Percentiles rank a stretch among this genome's conserved stretches.
These are phyloP conservation scores for Corvus hawaiiensis DNA, from an alignment of 2,113 vertebrate species.

Conservation along the genomic window DNA sequence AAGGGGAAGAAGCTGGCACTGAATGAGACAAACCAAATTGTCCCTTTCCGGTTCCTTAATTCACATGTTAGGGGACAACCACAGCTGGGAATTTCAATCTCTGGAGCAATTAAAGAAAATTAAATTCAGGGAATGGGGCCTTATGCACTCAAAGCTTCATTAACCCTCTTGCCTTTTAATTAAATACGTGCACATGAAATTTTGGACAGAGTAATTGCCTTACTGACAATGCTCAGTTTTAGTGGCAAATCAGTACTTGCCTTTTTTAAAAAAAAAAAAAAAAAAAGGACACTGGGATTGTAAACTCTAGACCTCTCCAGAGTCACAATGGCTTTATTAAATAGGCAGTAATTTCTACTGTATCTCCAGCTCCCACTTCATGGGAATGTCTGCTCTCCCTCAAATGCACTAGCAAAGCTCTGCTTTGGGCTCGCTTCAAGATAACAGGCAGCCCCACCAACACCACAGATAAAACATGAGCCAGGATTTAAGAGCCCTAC, in stretches of 20 bases:
- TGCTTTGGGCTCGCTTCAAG: neutral
- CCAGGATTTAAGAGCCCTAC: neutral
- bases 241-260: neutral
- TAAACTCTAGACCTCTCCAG: neutral
- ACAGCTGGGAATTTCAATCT: slow-evolving; percentile 42
- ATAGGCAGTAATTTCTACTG: neutral
- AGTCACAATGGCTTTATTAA: neutral
- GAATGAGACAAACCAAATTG: neutral
- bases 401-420: neutral
- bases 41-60: slow-evolving; percentile 21
- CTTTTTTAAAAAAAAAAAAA: neutral
- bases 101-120: slow-evolving; percentile 71
- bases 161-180: slow-evolving; percentile 67
- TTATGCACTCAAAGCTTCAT: slow-evolving; percentile 68
- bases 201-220: slow-evolving; percentile 10
- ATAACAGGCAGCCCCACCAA: neutral
- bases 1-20: neutral
- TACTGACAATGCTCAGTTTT: neutral
- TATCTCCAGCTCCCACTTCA: neutral
- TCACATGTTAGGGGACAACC: slow-evolving; percentile 43
- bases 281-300: neutral
- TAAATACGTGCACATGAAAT: slow-evolving; percentile 55
- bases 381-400: neutral
- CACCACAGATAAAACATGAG: neutral
- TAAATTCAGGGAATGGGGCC: slow-evolving; percentile 57